A percentile compares a stretch with the other conserved stretches of the same genome.
phyloP scores from a whole-genome alignment of 2,797 vertebrate genomes.

The Arctocebus calabarensis region DNA sequence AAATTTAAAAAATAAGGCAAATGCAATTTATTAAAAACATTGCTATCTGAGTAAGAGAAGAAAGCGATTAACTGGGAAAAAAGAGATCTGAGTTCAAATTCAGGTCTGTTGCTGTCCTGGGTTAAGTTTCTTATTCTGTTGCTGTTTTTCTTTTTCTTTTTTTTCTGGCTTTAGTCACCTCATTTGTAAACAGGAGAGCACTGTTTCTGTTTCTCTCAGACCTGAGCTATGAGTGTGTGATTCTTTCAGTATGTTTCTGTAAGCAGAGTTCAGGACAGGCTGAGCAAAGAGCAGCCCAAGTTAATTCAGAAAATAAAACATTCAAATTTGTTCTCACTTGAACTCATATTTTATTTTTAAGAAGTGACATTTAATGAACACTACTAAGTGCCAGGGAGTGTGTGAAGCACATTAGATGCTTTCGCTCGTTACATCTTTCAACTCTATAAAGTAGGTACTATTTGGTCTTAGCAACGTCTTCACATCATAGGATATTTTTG shows the following conservation, averaged over 20 bases:
- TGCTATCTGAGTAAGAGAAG: background rate
- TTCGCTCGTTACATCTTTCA: constrained; percentile 70
- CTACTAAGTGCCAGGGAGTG: background rate
- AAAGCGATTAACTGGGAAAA: background rate
- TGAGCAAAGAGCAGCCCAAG: background rate
- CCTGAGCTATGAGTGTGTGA: background rate
- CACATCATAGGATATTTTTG: constrained; percentile 94
- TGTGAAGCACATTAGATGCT: constrained; percentile 22
- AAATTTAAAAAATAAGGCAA: background rate
- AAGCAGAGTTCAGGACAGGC: background rate
- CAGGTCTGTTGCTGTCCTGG: background rate
- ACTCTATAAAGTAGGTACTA: constrained; percentile 61
- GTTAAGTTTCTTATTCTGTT: background rate
- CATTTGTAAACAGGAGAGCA: background rate
- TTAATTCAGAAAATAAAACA: constrained; percentile 21
- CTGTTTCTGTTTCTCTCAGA: background rate
- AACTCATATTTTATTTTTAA: background rate
- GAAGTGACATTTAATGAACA: constrained; percentile 24
- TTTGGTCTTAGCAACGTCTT: constrained; percentile 70
- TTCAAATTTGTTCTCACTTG: background rate
- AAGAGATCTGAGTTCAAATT: constrained; percentile 29
- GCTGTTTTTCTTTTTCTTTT: background rate
- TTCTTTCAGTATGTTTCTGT: background rate
- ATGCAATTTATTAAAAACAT: background rate
- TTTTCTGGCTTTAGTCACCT: background rate